A percentile compares a stretch with the other conserved stretches of the same genome.
Evolutionary conservation across 2,888 invertebrate species (phyloP).

Genomic region (Baronia brevicornis): DNA sequence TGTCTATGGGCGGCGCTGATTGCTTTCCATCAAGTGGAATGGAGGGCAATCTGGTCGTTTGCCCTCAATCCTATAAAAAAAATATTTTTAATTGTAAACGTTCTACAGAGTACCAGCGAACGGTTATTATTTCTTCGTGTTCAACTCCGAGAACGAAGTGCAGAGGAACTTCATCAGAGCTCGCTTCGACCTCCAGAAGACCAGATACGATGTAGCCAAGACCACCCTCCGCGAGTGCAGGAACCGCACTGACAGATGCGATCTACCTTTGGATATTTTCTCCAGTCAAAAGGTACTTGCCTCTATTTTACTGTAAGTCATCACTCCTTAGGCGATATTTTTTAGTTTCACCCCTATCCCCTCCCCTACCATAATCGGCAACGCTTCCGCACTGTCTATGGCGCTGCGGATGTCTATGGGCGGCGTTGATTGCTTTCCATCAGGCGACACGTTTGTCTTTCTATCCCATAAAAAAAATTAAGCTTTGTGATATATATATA

Average conservation of each 20-base stretch:
- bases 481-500: no score
- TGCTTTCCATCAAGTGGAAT: no score
- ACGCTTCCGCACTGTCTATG: no score
- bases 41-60: no score
- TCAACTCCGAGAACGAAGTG: conserved; percentile 87
- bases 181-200: conserved; percentile 81
- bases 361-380: no score
- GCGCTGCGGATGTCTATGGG: no score
- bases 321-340: no score
- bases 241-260: conserved; percentile 78
- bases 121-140: conserved; percentile 89
- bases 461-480: no score
- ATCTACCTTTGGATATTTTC: conserved; percentile 80
- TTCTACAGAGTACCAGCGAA: conserved; percentile 78
- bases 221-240: conserved; percentile 77
- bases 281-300: conserved; percentile 76
- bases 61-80: neutral
- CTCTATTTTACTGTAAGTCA: neutral
- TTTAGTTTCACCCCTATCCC: no score
- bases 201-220: conserved; percentile 80
- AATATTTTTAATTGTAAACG: conserved; percentile 1
- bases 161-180: conserved; percentile 82
- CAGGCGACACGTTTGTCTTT: no score
- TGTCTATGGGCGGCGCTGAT: no score
- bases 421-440: no score